Base-by-base conservation (phyloP, 1,140 invertebrate species). In the Holotrichia oblita region DNA sequence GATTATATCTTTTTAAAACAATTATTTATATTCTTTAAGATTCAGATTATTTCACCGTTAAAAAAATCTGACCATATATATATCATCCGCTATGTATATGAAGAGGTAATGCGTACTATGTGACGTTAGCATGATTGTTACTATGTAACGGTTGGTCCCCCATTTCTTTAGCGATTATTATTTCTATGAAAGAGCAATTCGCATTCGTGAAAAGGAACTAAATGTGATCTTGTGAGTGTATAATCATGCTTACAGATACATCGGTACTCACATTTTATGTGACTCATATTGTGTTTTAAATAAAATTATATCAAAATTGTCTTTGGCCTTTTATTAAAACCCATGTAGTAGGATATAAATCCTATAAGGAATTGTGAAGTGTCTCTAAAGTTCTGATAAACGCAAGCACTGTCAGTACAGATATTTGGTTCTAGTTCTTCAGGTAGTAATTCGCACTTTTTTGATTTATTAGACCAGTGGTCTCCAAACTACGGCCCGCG, bases 121-220 rank as follows among this genome's bases (percentile, higher is more conserved):
- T 44, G 73, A 74, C 73, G 73, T 74, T 74, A 74, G 73, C 73
- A 74, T 74, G 73, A 74, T 74, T 74, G 73, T 74, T 74, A 74
- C 73, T 74, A n/a, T 74, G 73, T 74, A 74, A 74, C 73, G 34
- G 41, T 40, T 40, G 48, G 42, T 3, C n/a, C 48, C 27, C 14
- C 48, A 55, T n/a, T 24, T 69, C 12, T 69, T 34, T 24, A 22
- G 22, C 40, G 40, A 74, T 24, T 40, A 34, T 74, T 24, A 12
- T 74, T 74, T 44, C 40, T 41, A n/a, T 41, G 73, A 44, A 74
- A 44, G 73, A 40, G 6, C n/a, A 42, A 9, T 42, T n/a, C 73
- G 12, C 8, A 20, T 34, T 12, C 22, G 61, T 69, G 27, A 22
- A 27, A 34, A 69, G 10, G 41, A 41, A 74, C 42, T 1, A 14